Conservation (phyloP, 2,888 invertebrate species). For the Acrobasis consociella region DNA sequence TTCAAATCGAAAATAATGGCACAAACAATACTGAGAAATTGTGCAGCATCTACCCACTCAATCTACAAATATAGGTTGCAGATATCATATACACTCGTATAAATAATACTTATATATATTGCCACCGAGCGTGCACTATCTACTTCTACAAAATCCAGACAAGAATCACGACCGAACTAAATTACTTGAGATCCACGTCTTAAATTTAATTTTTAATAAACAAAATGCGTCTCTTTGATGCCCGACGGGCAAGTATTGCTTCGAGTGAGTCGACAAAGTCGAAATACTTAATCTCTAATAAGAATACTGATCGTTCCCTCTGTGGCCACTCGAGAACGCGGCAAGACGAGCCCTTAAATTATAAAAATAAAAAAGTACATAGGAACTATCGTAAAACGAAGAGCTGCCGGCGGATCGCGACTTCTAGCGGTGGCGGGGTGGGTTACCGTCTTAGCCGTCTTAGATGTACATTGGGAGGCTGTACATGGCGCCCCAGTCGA, state of each 20-base stretch:
- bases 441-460: conserved; percentile 38
- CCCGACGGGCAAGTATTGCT: conserved; percentile 60
- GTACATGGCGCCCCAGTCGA: conserved; percentile 96
- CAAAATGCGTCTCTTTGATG: conserved; percentile 77
- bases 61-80: conserved; percentile 41
- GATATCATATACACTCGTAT: conserved; percentile 42
- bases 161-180: conserved; percentile 57
- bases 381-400: conserved; percentile 58
- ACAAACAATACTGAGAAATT: conserved; percentile 14
- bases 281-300: conserved; percentile 48
- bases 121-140: conserved; percentile 75
- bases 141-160: conserved; percentile 40
- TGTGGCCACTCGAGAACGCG: conserved; percentile 52
- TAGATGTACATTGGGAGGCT: conserved; percentile 96
- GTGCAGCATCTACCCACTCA: conserved; percentile 26
- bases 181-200: conserved; percentile 79
- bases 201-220: conserved; percentile 51
- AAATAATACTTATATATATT: conserved; percentile 46
- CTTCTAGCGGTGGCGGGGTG: conserved; percentile 51
- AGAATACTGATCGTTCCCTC: conserved; percentile 57
- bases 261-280: conserved; percentile 45
- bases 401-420: conserved; percentile 44
- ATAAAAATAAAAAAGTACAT: conserved; percentile 45
- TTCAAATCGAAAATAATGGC: conserved; percentile 19
- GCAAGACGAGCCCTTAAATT: conserved; percentile 49